Evolutionary conservation across 1,140 invertebrate species (phyloP), one percentile per base, ranked within the genome.

Genomic region (Caenorhabditis remanei): DNA sequence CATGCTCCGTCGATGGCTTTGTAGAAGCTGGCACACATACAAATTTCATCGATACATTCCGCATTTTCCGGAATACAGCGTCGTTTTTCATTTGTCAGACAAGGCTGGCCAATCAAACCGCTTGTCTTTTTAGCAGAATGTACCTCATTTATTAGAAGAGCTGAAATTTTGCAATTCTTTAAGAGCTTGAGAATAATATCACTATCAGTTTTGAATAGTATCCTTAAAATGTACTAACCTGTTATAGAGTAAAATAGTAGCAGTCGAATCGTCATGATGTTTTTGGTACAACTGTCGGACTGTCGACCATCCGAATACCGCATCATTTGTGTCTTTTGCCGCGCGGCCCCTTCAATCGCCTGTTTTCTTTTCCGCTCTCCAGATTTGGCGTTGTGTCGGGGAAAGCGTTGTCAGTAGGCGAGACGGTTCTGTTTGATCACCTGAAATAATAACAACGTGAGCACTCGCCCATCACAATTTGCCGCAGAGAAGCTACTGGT

Each of bases 41-140:
- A 88, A 55, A 67, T 87, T 24, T 85, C 87, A 46, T 88, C 85
- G 50, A 84, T 83, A 50, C 87, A 88, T 58, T 88, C 71, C 24
- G 87, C 56, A 53, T 83, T 83, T 3, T 79, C 71, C 21, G 71
- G 46, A 79, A 79, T 50, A 79, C 71, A 79, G 43, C 71, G 43
- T 79, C 71, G 71, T 79, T 79, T 79, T 43, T 79, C 71, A 43
- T 79, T 79, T 14, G 46, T 32, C 11, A 79, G 40, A 79, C 71
- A 79, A 79, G 71, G 46, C 53, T 79, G 71, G 46, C 71, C 71
- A 79, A 79, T 79, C 71, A 79, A 53, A 46, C 71, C 71, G 46
- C n/a, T 79, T 50, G 71, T 50, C 46, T 79, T 79, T 50, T 79
- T 79, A 11, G n/a, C n/a, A 19, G 71, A 50, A 50, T 79, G 71